Conservation (phyloP, 2,113 vertebrate species). For the Sialia sialis region DNA sequence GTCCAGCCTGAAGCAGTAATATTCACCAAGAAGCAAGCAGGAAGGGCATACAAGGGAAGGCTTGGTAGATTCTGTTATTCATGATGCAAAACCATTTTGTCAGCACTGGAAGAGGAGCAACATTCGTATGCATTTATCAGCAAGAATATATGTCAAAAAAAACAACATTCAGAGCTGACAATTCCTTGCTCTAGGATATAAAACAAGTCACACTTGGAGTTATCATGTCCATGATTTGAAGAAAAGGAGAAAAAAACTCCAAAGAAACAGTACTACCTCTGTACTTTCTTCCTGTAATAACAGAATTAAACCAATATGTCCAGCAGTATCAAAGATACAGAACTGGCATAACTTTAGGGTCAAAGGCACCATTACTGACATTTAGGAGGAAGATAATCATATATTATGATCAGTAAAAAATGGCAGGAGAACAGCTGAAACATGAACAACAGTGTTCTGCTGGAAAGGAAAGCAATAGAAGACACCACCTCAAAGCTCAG, state of each 20-base stretch:
- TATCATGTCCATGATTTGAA: neutral
- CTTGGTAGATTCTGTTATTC: neutral
- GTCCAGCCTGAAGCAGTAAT: neutral
- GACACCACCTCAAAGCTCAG: conserved; percentile 60
- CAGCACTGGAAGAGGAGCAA: neutral
- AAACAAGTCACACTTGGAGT: neutral
- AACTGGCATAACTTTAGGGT: neutral
- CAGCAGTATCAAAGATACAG: neutral
- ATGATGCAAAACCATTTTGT: neutral
- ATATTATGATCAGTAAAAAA: conserved; percentile 1
- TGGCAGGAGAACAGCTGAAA: conserved; percentile 21
- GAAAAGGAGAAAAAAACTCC: neutral
- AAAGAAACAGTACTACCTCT: neutral
- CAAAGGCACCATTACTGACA: neutral
- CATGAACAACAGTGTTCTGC: neutral
- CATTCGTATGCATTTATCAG: neutral
- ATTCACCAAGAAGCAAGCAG: neutral
- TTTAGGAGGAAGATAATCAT: neutral
- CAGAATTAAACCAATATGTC: neutral
- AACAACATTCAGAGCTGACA: neutral
- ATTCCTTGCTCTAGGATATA: neutral
- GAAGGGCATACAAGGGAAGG: neutral
- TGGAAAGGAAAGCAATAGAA: conserved; percentile 27
- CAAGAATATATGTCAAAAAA: neutral
- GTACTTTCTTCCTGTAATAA: neutral